phyloP scores from a whole-genome alignment of 1,140 invertebrate genomes.

The Phymastichus coffea region DNA sequence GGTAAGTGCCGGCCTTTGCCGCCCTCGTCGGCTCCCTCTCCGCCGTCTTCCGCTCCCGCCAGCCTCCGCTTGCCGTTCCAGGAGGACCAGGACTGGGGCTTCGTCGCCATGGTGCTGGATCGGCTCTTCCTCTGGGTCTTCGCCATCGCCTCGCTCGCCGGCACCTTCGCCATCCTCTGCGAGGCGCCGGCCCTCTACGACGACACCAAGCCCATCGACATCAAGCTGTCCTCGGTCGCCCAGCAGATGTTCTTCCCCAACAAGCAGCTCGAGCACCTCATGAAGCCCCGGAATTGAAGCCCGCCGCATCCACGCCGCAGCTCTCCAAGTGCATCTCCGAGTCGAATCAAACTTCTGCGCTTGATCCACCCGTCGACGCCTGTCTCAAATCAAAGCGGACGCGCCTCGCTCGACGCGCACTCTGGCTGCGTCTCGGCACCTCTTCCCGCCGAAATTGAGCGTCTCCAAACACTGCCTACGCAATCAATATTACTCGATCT shows the following conservation, averaged over 20 bases:
- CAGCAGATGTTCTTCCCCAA: conserved; percentile 71
- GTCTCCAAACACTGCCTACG: conserved; percentile 3
- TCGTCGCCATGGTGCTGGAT: conserved; percentile 98
- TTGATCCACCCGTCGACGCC: too few species aligned
- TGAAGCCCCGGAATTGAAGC: not conserved
- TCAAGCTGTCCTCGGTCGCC: conserved; percentile 80
- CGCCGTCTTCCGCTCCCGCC: not conserved
- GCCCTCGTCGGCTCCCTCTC: too few species aligned
- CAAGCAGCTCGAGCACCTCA: conserved; percentile 40
- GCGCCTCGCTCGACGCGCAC: not conserved
- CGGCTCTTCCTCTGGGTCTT: conserved; percentile 96
- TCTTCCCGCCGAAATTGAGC: not conserved
- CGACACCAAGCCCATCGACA: conserved; percentile 86
- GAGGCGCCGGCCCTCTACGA: conserved; percentile 90
- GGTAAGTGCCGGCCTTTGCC: conserved; percentile 59
- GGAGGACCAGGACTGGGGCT: conserved; percentile 99
- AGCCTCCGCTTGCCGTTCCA: too few species aligned
- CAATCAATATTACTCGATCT: not conserved
- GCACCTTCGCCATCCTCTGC: conserved; percentile 82
- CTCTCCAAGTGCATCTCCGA: too few species aligned
- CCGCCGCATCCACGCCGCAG: not conserved
- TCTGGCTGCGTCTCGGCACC: too few species aligned
- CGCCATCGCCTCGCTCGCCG: conserved; percentile 85
- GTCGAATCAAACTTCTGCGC: too few species aligned
- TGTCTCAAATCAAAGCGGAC: conserved; percentile 9